These are phyloP conservation scores for Caenorhabditis elegans DNA, from an alignment of 1,140 invertebrate genomes.

Conservation along the genomic window DNA sequence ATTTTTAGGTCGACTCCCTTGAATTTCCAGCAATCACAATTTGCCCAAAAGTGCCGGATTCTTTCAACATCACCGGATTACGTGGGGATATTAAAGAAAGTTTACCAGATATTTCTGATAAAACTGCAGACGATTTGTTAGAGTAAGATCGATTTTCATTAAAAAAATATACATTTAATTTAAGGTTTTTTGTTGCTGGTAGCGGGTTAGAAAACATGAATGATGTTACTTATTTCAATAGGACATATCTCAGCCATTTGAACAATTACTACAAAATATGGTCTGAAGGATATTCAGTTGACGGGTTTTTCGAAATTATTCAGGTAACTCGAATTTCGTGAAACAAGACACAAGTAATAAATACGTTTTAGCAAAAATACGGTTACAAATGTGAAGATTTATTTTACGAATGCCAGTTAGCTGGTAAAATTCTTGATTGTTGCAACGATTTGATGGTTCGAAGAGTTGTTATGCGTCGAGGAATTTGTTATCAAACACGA, in stretches of 20 bases:
- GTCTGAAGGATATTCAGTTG: slow-evolving; percentile 49
- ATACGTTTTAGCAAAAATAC: slow-evolving; percentile 55
- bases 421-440: slow-evolving; percentile 55
- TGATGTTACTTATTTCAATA: slow-evolving; percentile 50
- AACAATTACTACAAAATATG: slow-evolving; percentile 54
- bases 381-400: slow-evolving; percentile 62
- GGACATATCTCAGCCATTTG: slow-evolving; percentile 56
- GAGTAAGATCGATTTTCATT: background rate
- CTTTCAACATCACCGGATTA: slow-evolving; percentile 56
- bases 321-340: too few relatives aligned
- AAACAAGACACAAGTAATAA: too few relatives aligned
- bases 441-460: slow-evolving; percentile 53
- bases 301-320: slow-evolving; percentile 55
- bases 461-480: slow-evolving; percentile 58
- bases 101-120: slow-evolving; percentile 44
- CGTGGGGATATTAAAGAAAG: slow-evolving; percentile 53
- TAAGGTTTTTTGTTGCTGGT: slow-evolving; percentile 56
- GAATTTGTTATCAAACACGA: slow-evolving; percentile 60
- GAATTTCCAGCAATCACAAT: slow-evolving; percentile 60
- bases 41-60: slow-evolving; percentile 62
- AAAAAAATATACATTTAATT: background rate
- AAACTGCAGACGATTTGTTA: slow-evolving; percentile 33
- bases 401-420: slow-evolving; percentile 58
- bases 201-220: slow-evolving; percentile 62
- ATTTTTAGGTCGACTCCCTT: slow-evolving; percentile 46